Evolutionary conservation across 1,140 invertebrate genomes (phyloP), one percentile per base, ranked within the genome.

Genomic region (Leptopilina clavipes): DNA sequence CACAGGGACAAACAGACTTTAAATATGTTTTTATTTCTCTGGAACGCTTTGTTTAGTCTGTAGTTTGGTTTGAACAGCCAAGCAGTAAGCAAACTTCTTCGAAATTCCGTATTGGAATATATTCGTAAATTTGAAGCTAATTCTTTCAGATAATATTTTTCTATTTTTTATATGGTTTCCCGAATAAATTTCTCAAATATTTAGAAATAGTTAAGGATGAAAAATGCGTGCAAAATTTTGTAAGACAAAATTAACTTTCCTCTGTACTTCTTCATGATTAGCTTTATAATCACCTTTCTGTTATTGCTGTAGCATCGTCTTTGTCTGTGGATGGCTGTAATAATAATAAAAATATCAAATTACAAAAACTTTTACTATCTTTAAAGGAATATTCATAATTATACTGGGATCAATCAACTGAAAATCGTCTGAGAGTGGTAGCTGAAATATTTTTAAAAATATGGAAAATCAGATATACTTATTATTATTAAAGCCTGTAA

Each of bases 301-400:
- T 82, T 77, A 84, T 77, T 43, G 74, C 79, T 45, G 81, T 79
- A 65, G 76, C 78, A 71, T 87, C 81, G 75, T 91, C 90, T 81
- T 91, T 91, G 72, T 91, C 91, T 65, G 85, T 85, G 18, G 90
- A 91, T 73, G 87, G 87, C 90, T 91, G 80, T 43, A 89, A 88
- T 76, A 78, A 65, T 31, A 17, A 56, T 43, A 79, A 81, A 82
- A 76, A 79, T 14, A 80, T 80, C 48, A 65, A 71, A 80, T 77
- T 79, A 74, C 22, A 31, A 31, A 52, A n/a, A 52, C 14, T n/a
- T 17, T 52, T n/a, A 17, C 17, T 17, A 7, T 52, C 5, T n/a
- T n/a, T 52, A 7, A 52, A 17, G 1, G 1, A 17, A 52, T 7
- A 8, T 17, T n/a, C 3, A 0, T 1, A 48, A 48, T 44, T 44